These are phyloP conservation scores for Zophobas morio DNA, from an alignment of 1,140 invertebrate genomes.

Conservation along the genomic window DNA sequence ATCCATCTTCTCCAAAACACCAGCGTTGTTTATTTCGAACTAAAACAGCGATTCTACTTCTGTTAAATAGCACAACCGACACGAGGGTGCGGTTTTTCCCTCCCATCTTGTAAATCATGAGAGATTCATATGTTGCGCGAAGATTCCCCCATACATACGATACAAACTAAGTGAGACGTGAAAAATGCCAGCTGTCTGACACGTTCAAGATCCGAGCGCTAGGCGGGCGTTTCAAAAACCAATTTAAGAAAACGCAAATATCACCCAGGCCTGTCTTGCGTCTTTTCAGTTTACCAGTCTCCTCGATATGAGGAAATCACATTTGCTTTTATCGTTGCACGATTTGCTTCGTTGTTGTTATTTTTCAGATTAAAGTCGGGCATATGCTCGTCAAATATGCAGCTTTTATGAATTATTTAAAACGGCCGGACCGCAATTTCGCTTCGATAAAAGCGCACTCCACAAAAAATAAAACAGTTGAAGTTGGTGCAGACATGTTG, in stretches of 20 bases:
- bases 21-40: too few species aligned
- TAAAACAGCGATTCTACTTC: too few species aligned
- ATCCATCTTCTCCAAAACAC: too few species aligned
- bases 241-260: constrained; percentile 53
- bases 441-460: not conserved
- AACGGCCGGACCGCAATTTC: not conserved
- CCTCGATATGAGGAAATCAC: constrained; percentile 24
- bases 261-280: constrained; percentile 37
- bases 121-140: constrained; percentile 51
- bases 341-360: constrained; percentile 25
- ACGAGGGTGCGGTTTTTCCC: constrained; percentile 6
- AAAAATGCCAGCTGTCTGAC: constrained; percentile 55
- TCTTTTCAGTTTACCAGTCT: constrained; percentile 43
- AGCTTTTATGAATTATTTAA: constrained; percentile 20
- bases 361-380: constrained; percentile 6
- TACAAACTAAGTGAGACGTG: constrained; percentile 55
- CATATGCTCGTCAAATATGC: constrained; percentile 9
- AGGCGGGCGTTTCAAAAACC: constrained; percentile 53
- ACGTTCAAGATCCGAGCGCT: constrained; percentile 25
- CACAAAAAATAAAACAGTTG: constrained; percentile 19
- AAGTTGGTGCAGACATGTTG: constrained; percentile 20
- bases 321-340: constrained; percentile 36
- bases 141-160: constrained; percentile 19
- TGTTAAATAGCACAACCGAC: not conserved
- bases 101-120: constrained; percentile 50